Conservation (phyloP, 2,797 vertebrate genomes). For the Sebastes kiyomatsui region DNA sequence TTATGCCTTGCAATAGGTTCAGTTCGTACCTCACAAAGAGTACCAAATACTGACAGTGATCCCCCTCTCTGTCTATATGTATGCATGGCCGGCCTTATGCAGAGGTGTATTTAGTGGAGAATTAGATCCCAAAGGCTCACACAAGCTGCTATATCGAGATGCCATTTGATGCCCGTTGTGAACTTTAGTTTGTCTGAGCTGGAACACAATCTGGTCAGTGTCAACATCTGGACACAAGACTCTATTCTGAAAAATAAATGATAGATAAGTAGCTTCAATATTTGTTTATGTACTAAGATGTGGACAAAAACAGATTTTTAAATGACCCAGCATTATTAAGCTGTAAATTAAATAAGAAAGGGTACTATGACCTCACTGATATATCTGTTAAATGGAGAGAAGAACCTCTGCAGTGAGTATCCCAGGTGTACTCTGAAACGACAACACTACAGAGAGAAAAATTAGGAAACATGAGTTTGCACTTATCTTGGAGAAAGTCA, state of each 20-base stretch:
- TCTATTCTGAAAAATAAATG: neutral
- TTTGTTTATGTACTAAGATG: neutral
- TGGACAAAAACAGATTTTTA: neutral
- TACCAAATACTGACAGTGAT: neutral
- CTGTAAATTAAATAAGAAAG: neutral
- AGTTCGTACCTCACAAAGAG: neutral
- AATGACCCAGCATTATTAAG: neutral
- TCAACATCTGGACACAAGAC: neutral
- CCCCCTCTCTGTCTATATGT: neutral
- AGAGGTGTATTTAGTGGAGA: neutral
- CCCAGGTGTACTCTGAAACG: neutral
- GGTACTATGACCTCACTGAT: neutral
- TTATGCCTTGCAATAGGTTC: neutral
- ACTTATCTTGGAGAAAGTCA: neutral
- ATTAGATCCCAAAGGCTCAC: neutral
- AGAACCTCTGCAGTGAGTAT: neutral
- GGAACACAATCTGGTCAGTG: neutral
- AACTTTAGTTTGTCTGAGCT: neutral
- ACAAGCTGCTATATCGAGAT: neutral
- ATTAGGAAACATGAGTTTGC: neutral
- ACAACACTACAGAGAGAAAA: neutral
- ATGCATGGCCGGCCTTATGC: neutral
- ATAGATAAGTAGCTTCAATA: neutral
- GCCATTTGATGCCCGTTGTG: neutral
- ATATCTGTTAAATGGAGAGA: neutral